phyloP scores from a whole-genome alignment of 2,113 vertebrate genomes.

The Cynopterus brachyotis region DNA sequence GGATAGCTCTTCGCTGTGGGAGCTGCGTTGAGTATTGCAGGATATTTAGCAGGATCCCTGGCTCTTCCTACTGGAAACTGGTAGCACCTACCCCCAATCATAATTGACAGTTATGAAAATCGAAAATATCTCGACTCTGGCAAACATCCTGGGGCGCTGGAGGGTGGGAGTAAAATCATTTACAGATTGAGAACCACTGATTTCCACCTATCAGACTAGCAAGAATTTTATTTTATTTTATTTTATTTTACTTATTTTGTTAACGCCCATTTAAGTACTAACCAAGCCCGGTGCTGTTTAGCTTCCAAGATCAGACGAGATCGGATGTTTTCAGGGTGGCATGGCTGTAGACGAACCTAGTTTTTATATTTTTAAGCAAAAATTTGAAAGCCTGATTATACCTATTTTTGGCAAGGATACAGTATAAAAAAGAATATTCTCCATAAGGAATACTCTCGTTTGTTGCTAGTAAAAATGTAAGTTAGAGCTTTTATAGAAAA shows the following conservation, averaged over 20 bases:
- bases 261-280: too few relatives aligned
- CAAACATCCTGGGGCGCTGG: background rate
- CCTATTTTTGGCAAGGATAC: background rate
- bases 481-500: background rate
- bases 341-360: too few relatives aligned
- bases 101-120: background rate
- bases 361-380: background rate
- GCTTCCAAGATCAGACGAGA: too few relatives aligned
- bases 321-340: too few relatives aligned
- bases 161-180: background rate
- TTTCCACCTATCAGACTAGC: background rate
- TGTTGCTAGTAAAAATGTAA: constrained; percentile 18
- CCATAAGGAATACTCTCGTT: background rate
- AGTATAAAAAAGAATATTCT: background rate
- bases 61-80: background rate
- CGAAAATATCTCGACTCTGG: background rate
- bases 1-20: background rate
- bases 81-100: background rate
- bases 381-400: background rate
- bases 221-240: background rate
- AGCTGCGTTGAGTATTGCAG: background rate
- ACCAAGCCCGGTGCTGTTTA: too few relatives aligned
- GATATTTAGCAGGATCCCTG: background rate
- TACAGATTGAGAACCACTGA: background rate
- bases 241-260: too few relatives aligned